Evolutionary conservation across 2,113 vertebrate species (phyloP), one percentile per base, ranked within the genome.

Genomic region (Gorsachius goisagi): DNA sequence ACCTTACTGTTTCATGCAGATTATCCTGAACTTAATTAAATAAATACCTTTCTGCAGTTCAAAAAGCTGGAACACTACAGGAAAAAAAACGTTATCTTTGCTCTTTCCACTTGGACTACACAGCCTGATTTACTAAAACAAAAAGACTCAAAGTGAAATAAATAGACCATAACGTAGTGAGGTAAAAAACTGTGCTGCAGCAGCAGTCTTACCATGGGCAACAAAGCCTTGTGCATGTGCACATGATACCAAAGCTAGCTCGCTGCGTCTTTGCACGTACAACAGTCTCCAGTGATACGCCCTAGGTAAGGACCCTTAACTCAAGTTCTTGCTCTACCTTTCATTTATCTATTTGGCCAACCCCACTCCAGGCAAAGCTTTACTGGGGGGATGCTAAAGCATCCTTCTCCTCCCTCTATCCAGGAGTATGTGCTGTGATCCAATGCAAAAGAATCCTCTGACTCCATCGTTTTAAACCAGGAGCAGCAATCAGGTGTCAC

Each of bases 221-320:
- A 17, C 15, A 55, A n/a, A 37, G 66, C 49, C 68, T 63, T 0
- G 1, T 37, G 30, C 27, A 53, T 27, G 28, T 9, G 44, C 28
- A 32, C 0, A 0, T 26, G 22, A 41, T 4, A 47, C 28, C 62
- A 55, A 37, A 37, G 33, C 15, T 3, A 11, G 19, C 23, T 64
- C 28, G 50, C 76, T 82, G 9, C 3, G 24, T 21, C 50, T 44
- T 41, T 3, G 0, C 12, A 3, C 1, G 5, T 30, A 5, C 9
- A 12, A 4, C 6, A 19, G n/a, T 4, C 26, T 41, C 41, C 28
- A 58, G 55, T 1, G 33, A 63, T 4, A 39, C 1, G 0, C 15
- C 44, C 11, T 2, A n/a, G 21, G 9, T 15, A 41, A 23, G 3
- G 35, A 32, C 17, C 13, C 41, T 59, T 22, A 56, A 32, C 19